Conservation (phyloP, 2,113 vertebrate genomes). For the Sinosuthora webbiana region DNA sequence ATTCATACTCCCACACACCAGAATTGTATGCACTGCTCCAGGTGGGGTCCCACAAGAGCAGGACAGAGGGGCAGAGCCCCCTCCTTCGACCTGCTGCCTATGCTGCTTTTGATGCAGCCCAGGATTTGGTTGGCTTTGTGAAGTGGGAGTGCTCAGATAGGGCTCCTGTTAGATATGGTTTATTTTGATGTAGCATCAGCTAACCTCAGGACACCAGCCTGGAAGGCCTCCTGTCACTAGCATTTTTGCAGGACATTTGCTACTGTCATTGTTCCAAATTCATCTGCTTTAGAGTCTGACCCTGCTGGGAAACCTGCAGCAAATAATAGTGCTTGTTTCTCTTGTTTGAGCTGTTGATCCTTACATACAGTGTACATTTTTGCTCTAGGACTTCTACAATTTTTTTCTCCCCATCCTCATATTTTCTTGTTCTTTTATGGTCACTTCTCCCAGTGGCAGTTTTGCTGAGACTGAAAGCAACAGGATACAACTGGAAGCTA, state of each 20-base stretch:
- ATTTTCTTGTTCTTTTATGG: not conserved
- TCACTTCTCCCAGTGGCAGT: not conserved
- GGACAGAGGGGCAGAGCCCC: not conserved
- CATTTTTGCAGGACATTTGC: not conserved
- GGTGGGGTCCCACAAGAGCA: not conserved
- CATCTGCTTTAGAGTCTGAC: not conserved
- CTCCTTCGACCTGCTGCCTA: not conserved
- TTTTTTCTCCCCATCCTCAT: not conserved
- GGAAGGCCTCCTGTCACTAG: not conserved
- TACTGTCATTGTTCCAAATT: slow-evolving; percentile 20
- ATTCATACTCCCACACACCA: not conserved
- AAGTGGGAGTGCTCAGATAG: not conserved
- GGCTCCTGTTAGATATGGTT: not conserved
- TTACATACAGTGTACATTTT: not conserved
- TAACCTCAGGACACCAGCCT: not conserved
- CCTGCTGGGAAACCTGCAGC: not conserved
- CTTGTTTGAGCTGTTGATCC: not conserved
- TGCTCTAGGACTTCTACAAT: not conserved
- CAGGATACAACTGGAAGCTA: not conserved
- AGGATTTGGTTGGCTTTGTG: not conserved
- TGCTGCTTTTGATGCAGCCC: not conserved
- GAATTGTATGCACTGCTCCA: accelerated
- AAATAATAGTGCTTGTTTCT: not conserved
- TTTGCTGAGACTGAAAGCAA: not conserved
- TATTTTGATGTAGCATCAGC: not conserved